Base-by-base conservation (phyloP, 2,113 vertebrate genomes). In the Epinephelus lanceolatus region DNA sequence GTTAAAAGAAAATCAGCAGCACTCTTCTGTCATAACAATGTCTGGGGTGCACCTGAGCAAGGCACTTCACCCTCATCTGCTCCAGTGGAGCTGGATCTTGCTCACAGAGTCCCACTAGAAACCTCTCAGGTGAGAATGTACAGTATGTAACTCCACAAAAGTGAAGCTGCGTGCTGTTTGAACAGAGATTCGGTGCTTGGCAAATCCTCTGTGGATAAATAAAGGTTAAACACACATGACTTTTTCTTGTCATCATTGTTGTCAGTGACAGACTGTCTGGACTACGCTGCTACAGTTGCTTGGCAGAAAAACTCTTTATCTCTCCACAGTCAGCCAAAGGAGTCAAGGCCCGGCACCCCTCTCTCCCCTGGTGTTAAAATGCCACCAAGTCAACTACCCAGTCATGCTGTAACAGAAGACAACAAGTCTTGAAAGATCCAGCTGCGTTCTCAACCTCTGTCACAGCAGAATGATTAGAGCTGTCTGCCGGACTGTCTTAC, bases 221-320 rank as follows among this genome's bases (percentile, higher is more conserved):
- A 76, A 88, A 87, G 71, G 84, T 82, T 78, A 84, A 80, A 82
- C n/a, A 81, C 42, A 78, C 56, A 61, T 71, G 68, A 76, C 84
- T 71, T 85, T 76, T 76, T 49, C 80, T 67, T 57, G 75, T 86
- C 76, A 60, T 72, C 71, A 15, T 55, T n/a, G 27, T 51, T 27
- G 80, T 86, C 60, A 63, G 14, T 60, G 70, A 70, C 71, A 63
- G 71, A 18, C 57, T 65, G 77, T 23, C 51, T 65, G 57, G 53
- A 76, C 66, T 47, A 45, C 1, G 17, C 42, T 25, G 60, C 73
- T 45, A 25, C 2, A 25, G 69, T 30, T 25, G 42, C 68, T 13
- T 69, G 71, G 73, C 87, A 61, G 60, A 74, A 25, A 40, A 53
- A 71, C 17, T n/a, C 51, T 49, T 62, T 25, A 27, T 77, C 6